Conservation (phyloP, 1,140 invertebrate genomes). For the Brachionus koreanus region DNA sequence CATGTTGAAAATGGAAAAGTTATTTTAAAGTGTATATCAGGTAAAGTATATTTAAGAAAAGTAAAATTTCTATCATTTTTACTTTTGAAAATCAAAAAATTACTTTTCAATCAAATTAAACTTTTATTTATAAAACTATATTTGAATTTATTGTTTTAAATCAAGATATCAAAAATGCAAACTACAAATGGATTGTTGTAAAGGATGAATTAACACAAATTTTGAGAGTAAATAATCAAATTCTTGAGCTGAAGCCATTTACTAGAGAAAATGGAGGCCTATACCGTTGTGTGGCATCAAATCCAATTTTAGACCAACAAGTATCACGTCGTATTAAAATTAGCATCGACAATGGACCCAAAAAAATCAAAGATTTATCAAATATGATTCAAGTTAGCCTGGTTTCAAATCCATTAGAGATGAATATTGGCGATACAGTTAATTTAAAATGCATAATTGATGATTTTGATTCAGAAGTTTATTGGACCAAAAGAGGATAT, state of each 20-base stretch:
- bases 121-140: neutral
- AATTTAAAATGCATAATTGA: conserved; percentile 16
- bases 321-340: neutral
- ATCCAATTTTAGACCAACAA: neutral
- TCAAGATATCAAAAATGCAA: conserved; percentile 9
- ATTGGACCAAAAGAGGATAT: conserved; percentile 2
- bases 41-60: neutral
- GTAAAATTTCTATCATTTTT: too few relatives aligned
- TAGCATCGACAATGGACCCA: neutral
- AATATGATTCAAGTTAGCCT: neutral
- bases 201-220: neutral
- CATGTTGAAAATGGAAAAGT: conserved; percentile 24
- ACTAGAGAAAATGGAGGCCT: neutral
- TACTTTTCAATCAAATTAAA: neutral
- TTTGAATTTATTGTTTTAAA: neutral
- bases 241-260: conserved; percentile 28
- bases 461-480: neutral
- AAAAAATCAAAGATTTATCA: conserved; percentile 19
- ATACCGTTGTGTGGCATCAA: conserved; percentile 7
- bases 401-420: neutral
- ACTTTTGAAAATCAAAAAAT: too few relatives aligned
- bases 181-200: neutral
- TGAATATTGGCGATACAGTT: neutral
- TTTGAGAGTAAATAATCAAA: conserved; percentile 8
- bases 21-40: conserved; percentile 27